Percentiles rank a stretch among this genome's conserved stretches.
Evolutionary conservation across 2,888 invertebrate genomes (phyloP).

Genomic region (Villa cingulata): DNA sequence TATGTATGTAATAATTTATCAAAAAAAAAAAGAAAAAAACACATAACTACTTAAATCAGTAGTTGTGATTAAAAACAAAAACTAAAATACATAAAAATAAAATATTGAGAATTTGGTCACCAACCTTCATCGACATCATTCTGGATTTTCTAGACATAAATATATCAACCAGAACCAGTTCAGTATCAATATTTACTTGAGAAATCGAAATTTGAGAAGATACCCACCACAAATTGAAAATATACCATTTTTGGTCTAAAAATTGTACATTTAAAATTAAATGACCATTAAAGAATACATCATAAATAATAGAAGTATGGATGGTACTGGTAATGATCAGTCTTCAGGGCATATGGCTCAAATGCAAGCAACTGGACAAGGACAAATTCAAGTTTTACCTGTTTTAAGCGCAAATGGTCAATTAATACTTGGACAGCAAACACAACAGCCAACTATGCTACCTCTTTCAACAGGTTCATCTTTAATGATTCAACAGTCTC

Average conservation of each 20-base stretch:
- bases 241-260: too few species aligned
- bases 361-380: constrained; percentile 10
- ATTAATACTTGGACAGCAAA: constrained; percentile 31
- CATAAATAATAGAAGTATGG: constrained; percentile 5
- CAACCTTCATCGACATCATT: constrained; percentile 33
- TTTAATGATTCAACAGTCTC: constrained; percentile 29
- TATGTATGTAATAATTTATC: too few species aligned
- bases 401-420: constrained; percentile 20
- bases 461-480: constrained; percentile 29
- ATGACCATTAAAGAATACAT: neutral
- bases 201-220: constrained; percentile 26
- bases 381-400: constrained; percentile 14
- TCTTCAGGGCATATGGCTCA: constrained; percentile 5
- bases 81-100: neutral
- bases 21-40: too few species aligned
- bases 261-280: neutral
- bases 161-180: constrained; percentile 11
- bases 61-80: neutral
- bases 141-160: constrained; percentile 33
- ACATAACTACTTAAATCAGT: too few species aligned
- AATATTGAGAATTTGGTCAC: constrained; percentile 22
- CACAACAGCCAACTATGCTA: constrained; percentile 25
- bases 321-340: constrained; percentile 4
- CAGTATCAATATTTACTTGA: constrained; percentile 17
- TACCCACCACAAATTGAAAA: neutral